Evolutionary conservation across 2,888 invertebrate species (phyloP), one percentile per base, ranked within the genome.

Genomic region (Melinaea marsaeus): DNA sequence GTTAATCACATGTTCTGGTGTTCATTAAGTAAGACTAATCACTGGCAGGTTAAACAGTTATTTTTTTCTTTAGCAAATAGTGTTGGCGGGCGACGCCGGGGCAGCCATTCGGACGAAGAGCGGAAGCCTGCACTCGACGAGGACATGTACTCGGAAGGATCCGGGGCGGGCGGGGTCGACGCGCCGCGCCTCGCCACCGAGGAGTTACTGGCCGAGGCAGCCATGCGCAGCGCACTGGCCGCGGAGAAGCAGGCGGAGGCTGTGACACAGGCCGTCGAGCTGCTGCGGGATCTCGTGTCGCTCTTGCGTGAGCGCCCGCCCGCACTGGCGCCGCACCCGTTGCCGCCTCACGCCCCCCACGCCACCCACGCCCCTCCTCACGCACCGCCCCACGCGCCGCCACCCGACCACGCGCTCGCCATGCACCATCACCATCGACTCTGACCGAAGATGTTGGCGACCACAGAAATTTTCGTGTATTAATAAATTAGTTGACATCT

Each of bases 281-380:
- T 84, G 67, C 75, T 86, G 70, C 80, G 86, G 62, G 85, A 86
- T 62, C 78, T 86, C 66, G 74, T 86, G 72, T 68, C 76, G 22
- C 94, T 95, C 58, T 86, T 83, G 65, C 91, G 91, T 7, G 96
- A 95, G 57, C 92, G 88, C 60, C 80, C 80, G 4, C 82, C 84
- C 0, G 95, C 95, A 74, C 69, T 71, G 13, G 73, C 75, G 69
- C 75, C 58, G 56, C 76, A 72, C 55, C 74, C 76, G 64, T 68
- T 73, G 70, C 74, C 71, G 69, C 74, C 73, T 65, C 46, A 46
- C 57, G 62, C 60, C 45, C 13, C 68, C 68, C 68, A 42, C 42
- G 42, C 42, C 9, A 6, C 67, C 71, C 69, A 67, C 22, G 22
- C 22, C 22, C 22, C 22, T 22, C 67, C 69, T 95, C 77, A 66